Evolutionary conservation across 2,113 vertebrate genomes (phyloP).

Genomic region (Vidua chalybeata): DNA sequence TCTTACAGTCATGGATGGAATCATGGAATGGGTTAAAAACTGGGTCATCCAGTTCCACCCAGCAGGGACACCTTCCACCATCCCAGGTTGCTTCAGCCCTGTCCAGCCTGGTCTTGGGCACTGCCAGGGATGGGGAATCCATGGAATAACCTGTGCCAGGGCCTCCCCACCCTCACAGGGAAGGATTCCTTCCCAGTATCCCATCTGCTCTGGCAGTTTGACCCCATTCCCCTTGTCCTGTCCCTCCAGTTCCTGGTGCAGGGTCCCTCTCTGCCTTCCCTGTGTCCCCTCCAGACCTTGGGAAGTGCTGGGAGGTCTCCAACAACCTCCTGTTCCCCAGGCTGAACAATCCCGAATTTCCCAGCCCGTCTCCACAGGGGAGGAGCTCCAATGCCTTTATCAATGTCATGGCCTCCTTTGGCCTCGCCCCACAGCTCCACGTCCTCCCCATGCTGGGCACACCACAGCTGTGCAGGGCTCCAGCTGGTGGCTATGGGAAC

Average conservation of each 20-base stretch:
- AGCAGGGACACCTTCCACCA: background rate
- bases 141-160: background rate
- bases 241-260: background rate
- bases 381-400: background rate
- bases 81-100: background rate
- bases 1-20: background rate
- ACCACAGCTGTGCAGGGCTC: background rate
- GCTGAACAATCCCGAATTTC: background rate
- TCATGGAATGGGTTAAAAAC: background rate
- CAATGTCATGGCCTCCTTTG: background rate
- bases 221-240: background rate
- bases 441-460: background rate
- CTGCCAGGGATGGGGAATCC: background rate
- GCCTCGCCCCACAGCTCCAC: background rate
- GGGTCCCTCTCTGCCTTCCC: background rate
- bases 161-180: fast-evolving
- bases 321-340: background rate
- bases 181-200: background rate
- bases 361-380: fast-evolving
- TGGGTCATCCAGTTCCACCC: fast-evolving
- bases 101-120: background rate
- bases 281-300: fast-evolving
- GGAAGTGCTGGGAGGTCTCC: background rate
- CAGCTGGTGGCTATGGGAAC: background rate
- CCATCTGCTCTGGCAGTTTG: fast-evolving